phyloP scores from a whole-genome alignment of 2,113 vertebrate species.

The Sakesphorus luctuosus region DNA sequence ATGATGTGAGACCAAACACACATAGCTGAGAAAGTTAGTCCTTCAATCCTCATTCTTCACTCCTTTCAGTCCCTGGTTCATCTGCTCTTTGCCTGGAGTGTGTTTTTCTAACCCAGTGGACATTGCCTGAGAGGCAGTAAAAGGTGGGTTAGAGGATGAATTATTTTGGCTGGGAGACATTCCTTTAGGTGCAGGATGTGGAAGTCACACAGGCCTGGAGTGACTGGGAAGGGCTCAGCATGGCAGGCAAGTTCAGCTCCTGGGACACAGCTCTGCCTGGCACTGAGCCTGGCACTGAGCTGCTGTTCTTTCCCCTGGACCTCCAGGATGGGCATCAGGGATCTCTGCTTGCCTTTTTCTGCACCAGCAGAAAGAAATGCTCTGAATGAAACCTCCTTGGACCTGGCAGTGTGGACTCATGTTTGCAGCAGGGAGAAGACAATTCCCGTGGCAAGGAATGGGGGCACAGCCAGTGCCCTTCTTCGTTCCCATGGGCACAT shows the following conservation, averaged over 20 bases:
- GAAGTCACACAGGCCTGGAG: not conserved
- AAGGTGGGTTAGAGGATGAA: not conserved
- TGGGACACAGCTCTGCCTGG: not conserved
- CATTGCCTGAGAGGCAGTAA: not conserved
- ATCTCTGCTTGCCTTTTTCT: not conserved
- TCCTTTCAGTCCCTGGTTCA: not conserved
- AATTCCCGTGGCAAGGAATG: not conserved
- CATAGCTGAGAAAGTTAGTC: not conserved
- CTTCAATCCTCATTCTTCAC: not conserved
- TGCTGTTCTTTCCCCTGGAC: fast-evolving
- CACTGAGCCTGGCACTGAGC: fast-evolving
- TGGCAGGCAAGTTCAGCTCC: not conserved
- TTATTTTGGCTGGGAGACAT: not conserved
- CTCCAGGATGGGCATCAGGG: too few relatives aligned
- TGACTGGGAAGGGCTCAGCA: not conserved
- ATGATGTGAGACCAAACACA: not conserved
- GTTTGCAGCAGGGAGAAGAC: not conserved
- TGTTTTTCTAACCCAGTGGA: fast-evolving
- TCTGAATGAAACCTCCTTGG: not conserved
- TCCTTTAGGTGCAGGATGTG: not conserved
- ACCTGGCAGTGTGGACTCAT: not conserved
- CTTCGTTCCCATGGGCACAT: not conserved
- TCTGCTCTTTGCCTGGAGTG: not conserved
- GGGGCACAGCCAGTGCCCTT: fast-evolving
- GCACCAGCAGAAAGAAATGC: not conserved